Evolutionary conservation across 2,113 vertebrate genomes (phyloP).

Genomic region (Hyperoodon ampullatus): DNA sequence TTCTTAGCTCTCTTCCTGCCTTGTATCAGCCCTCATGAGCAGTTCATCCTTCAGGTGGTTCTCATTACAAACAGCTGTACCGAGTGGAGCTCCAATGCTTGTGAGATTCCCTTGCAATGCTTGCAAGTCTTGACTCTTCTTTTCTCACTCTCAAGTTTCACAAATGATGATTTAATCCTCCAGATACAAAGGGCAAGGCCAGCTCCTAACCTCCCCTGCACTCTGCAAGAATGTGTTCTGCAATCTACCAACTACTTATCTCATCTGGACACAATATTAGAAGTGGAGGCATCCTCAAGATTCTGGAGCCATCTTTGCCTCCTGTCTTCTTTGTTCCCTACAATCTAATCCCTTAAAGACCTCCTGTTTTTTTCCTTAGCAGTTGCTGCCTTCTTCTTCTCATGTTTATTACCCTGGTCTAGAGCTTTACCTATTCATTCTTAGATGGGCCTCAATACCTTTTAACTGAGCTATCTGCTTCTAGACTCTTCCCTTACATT

Average conservation of each 20-base stretch:
- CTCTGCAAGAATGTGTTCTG: background rate
- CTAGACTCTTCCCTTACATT: background rate
- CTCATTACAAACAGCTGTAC: background rate
- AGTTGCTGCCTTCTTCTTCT: background rate
- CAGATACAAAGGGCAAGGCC: background rate
- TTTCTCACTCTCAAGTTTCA: background rate
- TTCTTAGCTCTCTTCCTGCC: background rate
- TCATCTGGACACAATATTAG: background rate
- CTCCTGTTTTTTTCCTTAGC: background rate
- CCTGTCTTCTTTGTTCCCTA: background rate
- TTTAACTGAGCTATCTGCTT: background rate
- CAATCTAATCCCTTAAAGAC: background rate
- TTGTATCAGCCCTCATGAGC: background rate
- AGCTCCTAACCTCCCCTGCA: background rate
- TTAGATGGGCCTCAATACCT: background rate
- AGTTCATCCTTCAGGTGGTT: background rate
- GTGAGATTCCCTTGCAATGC: background rate
- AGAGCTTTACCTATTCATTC: background rate
- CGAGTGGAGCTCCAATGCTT: rapidly evolving
- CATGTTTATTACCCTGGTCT: background rate
- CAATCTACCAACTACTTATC: background rate
- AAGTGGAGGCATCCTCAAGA: background rate
- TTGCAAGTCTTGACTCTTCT: background rate
- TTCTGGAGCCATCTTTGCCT: background rate
- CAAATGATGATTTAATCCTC: background rate